These are phyloP conservation scores for Sardina pilchardus DNA, from an alignment of 2,113 vertebrate genomes.

Conservation along the genomic window DNA sequence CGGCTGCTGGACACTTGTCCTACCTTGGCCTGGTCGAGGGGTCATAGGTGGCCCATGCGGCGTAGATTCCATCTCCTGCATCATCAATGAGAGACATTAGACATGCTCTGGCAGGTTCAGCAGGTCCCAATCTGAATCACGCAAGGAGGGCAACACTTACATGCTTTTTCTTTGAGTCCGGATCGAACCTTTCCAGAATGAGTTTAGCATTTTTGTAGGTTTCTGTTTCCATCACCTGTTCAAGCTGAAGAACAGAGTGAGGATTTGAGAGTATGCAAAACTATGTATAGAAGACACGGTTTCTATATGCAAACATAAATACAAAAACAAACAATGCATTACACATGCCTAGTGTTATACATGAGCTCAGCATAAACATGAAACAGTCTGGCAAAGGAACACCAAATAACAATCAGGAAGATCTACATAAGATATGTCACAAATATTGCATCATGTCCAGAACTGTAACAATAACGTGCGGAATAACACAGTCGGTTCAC, in stretches of 20 bases:
- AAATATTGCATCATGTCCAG: neutral
- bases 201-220: constrained; percentile 97
- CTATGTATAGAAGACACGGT: neutral
- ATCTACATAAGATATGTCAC: neutral
- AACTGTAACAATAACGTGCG: neutral
- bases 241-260: constrained; percentile 76
- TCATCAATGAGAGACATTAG: constrained; percentile 39
- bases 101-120: neutral
- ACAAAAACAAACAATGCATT: neutral
- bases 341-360: neutral
- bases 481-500: neutral
- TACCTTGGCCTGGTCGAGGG: constrained; percentile 93
- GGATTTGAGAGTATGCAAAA: constrained; percentile 11
- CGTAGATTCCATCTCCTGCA: constrained; percentile 81
- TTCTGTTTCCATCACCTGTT: constrained; percentile 99
- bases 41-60: constrained; percentile 78
- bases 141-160: constrained; percentile 65
- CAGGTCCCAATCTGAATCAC: neutral
- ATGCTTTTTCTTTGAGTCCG: constrained; percentile 85
- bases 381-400: neutral
- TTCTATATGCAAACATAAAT: neutral
- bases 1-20: neutral
- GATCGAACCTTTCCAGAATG: constrained; percentile 98
- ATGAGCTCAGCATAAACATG: too few species aligned
- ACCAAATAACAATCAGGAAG: neutral